Conservation (phyloP, 2,797 vertebrate genomes). For the Coendou prehensilis region DNA sequence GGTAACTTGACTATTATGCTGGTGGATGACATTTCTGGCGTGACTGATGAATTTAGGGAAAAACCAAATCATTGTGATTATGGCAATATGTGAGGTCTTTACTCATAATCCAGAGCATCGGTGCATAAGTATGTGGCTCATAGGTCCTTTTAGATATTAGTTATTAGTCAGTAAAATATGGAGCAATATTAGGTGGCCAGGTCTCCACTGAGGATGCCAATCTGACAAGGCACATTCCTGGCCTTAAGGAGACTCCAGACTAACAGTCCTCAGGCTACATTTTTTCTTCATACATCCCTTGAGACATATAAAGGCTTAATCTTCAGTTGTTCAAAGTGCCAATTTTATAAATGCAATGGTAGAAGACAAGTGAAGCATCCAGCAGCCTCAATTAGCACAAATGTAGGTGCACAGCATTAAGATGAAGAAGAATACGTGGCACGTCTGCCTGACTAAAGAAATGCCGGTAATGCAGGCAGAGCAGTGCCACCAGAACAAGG, state of each 20-base stretch:
- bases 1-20: not conserved
- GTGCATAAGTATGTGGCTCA: not conserved
- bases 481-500: slow-evolving; percentile 84
- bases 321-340: slow-evolving; percentile 72
- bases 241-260: not conserved
- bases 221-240: not conserved
- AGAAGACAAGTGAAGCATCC: slow-evolving; percentile 67
- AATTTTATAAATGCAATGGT: slow-evolving; percentile 31
- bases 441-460: slow-evolving; percentile 75
- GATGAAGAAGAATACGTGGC: slow-evolving; percentile 70
- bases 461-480: slow-evolving; percentile 85
- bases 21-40: not conserved
- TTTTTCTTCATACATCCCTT: not conserved
- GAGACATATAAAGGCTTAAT: slow-evolving; percentile 43
- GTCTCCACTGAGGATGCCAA: not conserved
- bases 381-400: slow-evolving; percentile 70
- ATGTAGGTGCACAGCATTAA: slow-evolving; percentile 60
- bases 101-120: not conserved
- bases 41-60: not conserved
- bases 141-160: slow-evolving; percentile 5
- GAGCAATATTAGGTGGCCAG: not conserved
- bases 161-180: slow-evolving; percentile 2
- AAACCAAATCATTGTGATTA: not conserved
- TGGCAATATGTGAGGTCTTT: not conserved
- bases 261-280: not conserved